Conservation (phyloP, 2,113 vertebrate species). For the Mustela nigripes region DNA sequence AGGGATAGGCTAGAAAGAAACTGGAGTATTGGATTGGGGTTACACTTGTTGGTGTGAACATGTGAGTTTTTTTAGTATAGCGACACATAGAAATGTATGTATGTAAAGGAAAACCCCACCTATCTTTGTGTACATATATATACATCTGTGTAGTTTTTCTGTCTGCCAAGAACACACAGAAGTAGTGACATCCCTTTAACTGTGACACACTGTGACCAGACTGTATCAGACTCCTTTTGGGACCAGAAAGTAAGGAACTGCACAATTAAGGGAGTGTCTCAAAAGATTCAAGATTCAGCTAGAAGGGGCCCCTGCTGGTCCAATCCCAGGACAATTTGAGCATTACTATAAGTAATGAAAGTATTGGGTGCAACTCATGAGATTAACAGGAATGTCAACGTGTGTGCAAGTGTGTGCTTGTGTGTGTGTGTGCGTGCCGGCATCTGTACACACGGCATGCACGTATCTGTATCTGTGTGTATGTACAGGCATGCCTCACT, state of each 20-base stretch:
- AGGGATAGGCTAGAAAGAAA: neutral
- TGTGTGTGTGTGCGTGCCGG: no score
- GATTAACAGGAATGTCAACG: neutral
- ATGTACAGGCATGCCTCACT: neutral
- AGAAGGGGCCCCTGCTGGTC: neutral
- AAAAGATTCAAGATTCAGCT: neutral
- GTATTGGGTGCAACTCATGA: neutral
- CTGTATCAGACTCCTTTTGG: neutral
- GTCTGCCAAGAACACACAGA: neutral
- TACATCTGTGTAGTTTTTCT: neutral
- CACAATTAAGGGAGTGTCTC: neutral
- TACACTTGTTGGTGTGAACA: neutral
- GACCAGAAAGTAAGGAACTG: neutral
- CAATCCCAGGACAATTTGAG: neutral
- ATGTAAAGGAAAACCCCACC: no score
- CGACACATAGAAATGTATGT: neutral
- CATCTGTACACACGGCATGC: neutral
- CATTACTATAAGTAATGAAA: neutral
- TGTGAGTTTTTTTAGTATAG: neutral
- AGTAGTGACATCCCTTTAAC: neutral
- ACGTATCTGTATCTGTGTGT: rapidly evolving
- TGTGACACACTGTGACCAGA: neutral
- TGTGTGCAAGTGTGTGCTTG: neutral
- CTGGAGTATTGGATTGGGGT: neutral
- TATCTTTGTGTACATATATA: no score